Conservation (phyloP, 1,140 invertebrate species). For the Nixonia krombeini region DNA sequence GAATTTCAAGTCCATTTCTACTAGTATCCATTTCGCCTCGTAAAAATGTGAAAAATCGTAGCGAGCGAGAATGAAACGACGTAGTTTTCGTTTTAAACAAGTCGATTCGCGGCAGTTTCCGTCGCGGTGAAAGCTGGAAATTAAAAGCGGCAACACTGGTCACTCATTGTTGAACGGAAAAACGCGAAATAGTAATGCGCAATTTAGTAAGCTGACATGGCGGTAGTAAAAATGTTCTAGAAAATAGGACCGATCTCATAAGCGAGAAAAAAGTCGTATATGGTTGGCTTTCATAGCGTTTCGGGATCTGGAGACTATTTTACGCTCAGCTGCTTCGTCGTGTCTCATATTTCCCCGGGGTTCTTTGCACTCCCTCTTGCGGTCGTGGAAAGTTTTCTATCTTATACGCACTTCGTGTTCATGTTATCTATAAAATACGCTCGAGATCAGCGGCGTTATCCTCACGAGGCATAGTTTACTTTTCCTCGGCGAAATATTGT, state of each 20-base stretch:
- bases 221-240: conserved; percentile 30
- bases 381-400: conserved; percentile 35
- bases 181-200: neutral
- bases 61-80: no score
- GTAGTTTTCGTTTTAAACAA: no score
- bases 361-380: conserved; percentile 36
- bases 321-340: conserved; percentile 64
- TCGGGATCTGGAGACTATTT: conserved; percentile 59
- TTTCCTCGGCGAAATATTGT: conserved; percentile 17
- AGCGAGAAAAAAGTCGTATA: conserved; percentile 41
- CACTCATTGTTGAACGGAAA: no score
- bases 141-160: no score
- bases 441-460: conserved; percentile 19
- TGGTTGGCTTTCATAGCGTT: conserved; percentile 43
- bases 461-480: conserved; percentile 19
- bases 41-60: no score
- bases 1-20: no score
- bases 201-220: conserved; percentile 8
- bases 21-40: no score
- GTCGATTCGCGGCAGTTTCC: no score
- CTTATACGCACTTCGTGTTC: conserved; percentile 30
- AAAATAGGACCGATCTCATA: conserved; percentile 42
- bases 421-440: conserved; percentile 36
- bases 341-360: conserved; percentile 63
- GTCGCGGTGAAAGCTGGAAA: no score